phyloP scores from a whole-genome alignment of 2,113 vertebrate species.

The Hipposideros armiger region DNA sequence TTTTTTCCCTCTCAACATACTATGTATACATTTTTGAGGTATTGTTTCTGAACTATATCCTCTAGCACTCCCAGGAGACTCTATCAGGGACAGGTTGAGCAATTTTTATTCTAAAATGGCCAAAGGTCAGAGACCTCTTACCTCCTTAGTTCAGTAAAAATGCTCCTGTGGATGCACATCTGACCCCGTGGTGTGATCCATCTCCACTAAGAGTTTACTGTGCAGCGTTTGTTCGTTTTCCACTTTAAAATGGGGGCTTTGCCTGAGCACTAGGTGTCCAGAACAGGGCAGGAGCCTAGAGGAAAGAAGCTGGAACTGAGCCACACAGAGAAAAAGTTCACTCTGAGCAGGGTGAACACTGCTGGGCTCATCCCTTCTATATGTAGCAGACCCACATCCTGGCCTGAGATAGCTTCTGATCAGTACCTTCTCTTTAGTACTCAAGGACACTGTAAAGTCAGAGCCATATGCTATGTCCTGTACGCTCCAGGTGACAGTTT shows the following conservation, averaged over 20 bases:
- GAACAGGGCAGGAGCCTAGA: background rate
- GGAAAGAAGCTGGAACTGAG: background rate
- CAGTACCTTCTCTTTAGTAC: background rate
- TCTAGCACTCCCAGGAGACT: background rate
- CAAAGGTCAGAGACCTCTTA: background rate
- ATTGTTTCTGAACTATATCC: background rate
- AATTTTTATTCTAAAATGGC: background rate
- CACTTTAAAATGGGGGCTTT: background rate
- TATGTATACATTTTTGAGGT: background rate
- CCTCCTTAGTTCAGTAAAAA: background rate
- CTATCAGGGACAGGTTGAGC: background rate
- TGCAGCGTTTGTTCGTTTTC: background rate
- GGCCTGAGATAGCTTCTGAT: background rate
- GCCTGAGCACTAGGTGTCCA: background rate
- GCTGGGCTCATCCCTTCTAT: conserved; percentile 52
- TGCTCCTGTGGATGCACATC: background rate
- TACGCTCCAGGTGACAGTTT: background rate
- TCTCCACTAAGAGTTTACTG: background rate
- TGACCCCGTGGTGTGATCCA: background rate
- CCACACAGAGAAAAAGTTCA: background rate
- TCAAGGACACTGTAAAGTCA: conserved; percentile 43
- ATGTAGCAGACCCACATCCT: conserved; percentile 52
- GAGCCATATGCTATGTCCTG: background rate
- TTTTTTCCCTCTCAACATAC: background rate
- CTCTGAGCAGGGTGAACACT: background rate